phyloP scores from a whole-genome alignment of 2,113 vertebrate species.

The Aegotheles bennettii region DNA sequence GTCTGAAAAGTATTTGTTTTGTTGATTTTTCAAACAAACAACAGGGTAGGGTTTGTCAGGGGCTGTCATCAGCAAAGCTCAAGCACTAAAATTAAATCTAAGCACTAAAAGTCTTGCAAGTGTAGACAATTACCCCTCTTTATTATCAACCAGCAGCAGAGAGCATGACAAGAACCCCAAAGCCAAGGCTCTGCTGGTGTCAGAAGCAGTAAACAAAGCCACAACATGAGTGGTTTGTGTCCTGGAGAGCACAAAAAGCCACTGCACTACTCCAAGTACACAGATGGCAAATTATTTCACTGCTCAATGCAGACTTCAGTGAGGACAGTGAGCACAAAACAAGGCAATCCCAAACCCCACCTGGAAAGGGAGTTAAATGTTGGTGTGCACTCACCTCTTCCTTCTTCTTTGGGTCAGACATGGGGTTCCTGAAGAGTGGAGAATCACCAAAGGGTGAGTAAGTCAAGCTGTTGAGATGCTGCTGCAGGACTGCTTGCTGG shows the following conservation, averaged over 20 bases:
- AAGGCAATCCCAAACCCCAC: not conserved
- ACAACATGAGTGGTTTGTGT: not conserved
- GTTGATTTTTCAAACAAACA: not conserved
- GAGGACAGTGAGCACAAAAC: not conserved
- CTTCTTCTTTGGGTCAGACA: slow-evolving; percentile 94
- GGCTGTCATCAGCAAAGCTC: not conserved
- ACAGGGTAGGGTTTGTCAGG: not conserved
- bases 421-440: slow-evolving; percentile 91
- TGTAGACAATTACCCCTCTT: not conserved
- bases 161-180: not conserved
- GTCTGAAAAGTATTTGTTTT: not conserved
- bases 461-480: slow-evolving; percentile 87
- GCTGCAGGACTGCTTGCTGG: slow-evolving; percentile 89
- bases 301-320: not conserved
- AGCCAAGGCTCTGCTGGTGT: not conserved
- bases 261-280: not conserved
- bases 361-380: rapidly evolving
- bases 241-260: not conserved
- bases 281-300: rapidly evolving
- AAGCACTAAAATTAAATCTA: too few species aligned
- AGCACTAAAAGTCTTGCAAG: not conserved
- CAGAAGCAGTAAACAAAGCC: not conserved
- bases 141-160: not conserved
- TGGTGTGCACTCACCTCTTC: slow-evolving; percentile 80
- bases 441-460: slow-evolving; percentile 94